Evolutionary conservation across 2,888 invertebrate genomes (phyloP), one percentile per base, ranked within the genome.

Genomic region (Cryptocheilus praepositus): DNA sequence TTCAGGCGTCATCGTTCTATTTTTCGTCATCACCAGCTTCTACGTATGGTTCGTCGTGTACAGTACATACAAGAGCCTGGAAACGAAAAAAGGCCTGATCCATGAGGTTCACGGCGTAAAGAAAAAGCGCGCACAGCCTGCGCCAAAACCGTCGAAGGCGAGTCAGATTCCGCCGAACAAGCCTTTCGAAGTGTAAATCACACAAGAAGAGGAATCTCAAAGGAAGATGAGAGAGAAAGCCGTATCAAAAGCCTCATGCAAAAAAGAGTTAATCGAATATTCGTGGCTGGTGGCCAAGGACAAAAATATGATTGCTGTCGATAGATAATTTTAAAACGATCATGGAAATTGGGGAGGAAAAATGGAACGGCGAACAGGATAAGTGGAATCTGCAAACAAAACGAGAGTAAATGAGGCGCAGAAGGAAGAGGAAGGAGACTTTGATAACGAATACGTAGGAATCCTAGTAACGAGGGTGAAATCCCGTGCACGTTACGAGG

Each of bases 11-110:
- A 63, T 85, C 51, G 77, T 83, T 4, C 66, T 85, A 3, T 69
- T 79, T n/a, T 64, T 83, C 15, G 81, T 84, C 7, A 73, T 81
- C 18, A 68, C 83, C 18, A 82, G 84, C 56, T 83, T 89, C 66
- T 89, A 89, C 78, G 76, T 86, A 62, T 89, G 89, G 87, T 83
- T 89, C 53, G 88, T 89, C 7, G 90, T 90, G 2, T 89, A 89
- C 77, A 89, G 89, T 55, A 86, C 88, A 54, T 89, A 89, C 73
- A 84, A 87, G 61, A 86, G 85, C 64, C 81, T 89, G 36, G 88
- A 89, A 44, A 79, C 82, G 25, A 87, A 88, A 60, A 87, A 87
- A 61, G 86, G 86, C 43, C 74, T 88, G 4, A 84, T 81, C 43
- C 88, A 88, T 67, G 85, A 85, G 68, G 83, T 88, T 3, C 85